Evolutionary conservation across 2,888 invertebrate species (phyloP).

Genomic region (Nymphalis c-album): DNA sequence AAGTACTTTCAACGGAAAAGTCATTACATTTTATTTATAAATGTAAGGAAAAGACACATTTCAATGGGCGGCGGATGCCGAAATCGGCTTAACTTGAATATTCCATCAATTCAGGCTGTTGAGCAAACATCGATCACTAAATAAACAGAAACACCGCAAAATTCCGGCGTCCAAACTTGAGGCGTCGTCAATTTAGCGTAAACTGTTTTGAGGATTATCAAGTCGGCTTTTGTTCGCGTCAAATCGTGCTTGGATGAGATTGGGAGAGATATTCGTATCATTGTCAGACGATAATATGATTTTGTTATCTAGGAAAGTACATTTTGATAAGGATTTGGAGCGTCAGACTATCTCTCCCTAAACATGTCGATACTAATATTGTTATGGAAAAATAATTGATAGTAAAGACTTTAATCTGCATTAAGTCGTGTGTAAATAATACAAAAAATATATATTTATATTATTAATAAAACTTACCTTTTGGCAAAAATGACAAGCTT

Average conservation of each 20-base stretch:
- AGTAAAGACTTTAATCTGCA: too few species aligned
- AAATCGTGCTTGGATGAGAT: slow-evolving; percentile 59
- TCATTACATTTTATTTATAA: slow-evolving; percentile 30
- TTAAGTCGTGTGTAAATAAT: too few species aligned
- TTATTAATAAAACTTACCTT: slow-evolving; percentile 64
- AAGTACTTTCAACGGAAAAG: slow-evolving; percentile 38
- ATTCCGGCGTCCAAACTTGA: slow-evolving; percentile 42
- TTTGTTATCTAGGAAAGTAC: slow-evolving; percentile 28
- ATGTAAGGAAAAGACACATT: slow-evolving; percentile 40
- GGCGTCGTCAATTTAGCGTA: slow-evolving; percentile 41
- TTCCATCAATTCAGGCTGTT: slow-evolving; percentile 70
- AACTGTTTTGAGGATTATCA: slow-evolving; percentile 52
- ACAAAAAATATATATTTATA: slow-evolving; percentile 37
- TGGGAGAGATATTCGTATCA: slow-evolving; percentile 42
- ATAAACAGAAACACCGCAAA: slow-evolving; percentile 58
- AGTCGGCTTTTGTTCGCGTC: slow-evolving; percentile 54
- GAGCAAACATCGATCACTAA: slow-evolving; percentile 65
- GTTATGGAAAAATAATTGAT: too few species aligned
- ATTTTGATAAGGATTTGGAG: slow-evolving; percentile 15
- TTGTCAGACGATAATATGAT: slow-evolving; percentile 28
- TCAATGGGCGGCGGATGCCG: slow-evolving; percentile 45
- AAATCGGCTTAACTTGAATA: slow-evolving; percentile 66
- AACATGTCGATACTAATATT: too few species aligned
- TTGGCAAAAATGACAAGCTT: slow-evolving; percentile 81
- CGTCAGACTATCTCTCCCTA: not conserved